phyloP scores from a whole-genome alignment of 2,888 invertebrate species.

The Melipona beecheii region DNA sequence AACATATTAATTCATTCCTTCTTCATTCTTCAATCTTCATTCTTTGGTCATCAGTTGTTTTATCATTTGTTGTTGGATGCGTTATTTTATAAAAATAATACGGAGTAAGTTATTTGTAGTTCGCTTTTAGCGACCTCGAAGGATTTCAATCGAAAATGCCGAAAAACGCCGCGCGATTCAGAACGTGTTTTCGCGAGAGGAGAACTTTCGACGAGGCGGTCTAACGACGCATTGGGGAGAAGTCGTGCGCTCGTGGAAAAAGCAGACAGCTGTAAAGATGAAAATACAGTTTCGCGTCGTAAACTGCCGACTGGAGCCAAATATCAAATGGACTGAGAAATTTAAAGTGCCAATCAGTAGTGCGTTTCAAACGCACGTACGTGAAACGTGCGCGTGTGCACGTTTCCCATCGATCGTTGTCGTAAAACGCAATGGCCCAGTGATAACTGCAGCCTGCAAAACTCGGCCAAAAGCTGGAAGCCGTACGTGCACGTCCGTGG shows the following conservation, averaged over 20 bases:
- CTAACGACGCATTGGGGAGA: neutral
- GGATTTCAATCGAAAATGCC: neutral
- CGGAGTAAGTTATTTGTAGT: no score
- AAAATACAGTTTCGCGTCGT: slow-evolving; percentile 42
- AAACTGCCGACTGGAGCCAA: slow-evolving; percentile 55
- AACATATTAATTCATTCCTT: no score
- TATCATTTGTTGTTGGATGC: no score
- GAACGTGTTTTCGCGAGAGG: neutral
- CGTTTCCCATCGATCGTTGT: slow-evolving; percentile 74
- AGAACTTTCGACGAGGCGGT: neutral
- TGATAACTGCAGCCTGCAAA: slow-evolving; percentile 73
- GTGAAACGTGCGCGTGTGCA: neutral
- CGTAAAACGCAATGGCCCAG: slow-evolving; percentile 81
- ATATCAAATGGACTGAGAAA: slow-evolving; percentile 79
- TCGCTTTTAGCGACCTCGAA: no score
- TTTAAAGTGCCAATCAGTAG: slow-evolving; percentile 81
- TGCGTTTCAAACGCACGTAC: slow-evolving; percentile 75
- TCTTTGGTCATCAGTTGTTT: no score
- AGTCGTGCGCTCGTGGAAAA: slow-evolving; percentile 5
- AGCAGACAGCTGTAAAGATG: slow-evolving; percentile 21
- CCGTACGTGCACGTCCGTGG: slow-evolving; percentile 18
- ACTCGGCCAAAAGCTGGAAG: slow-evolving; percentile 70
- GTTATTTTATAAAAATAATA: no score
- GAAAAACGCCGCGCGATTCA: neutral
- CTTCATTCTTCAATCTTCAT: no score